Evolutionary conservation across 1,140 invertebrate species (phyloP), one percentile per base, ranked within the genome.

Genomic region (Phymorhynchus buccinoides): DNA sequence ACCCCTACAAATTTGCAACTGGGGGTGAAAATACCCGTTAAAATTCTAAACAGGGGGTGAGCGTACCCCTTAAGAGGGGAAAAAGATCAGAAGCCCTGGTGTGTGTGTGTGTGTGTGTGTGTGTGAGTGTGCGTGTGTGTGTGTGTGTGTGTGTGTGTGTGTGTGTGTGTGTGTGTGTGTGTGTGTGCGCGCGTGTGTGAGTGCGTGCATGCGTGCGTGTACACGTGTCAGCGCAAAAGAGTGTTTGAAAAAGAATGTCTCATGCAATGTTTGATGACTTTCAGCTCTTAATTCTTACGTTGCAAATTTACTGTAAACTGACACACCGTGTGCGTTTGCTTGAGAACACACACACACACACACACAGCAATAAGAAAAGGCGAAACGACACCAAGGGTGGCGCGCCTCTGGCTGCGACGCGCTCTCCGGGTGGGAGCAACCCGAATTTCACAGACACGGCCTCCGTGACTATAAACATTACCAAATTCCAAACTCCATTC

Each of bases 161-260:
- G 66, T 71, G 66, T 71, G 66, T 71, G 66, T 56, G 52, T 71
- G 66, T 71, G 66, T 71, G 66, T 71, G 66, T 71, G 66, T n/a
- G 30, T 71, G 66, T 71, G 66, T 71, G 22, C 66, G 66, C 7
- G 66, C 66, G 66, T 32, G 66, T 30, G 30, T n/a, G 66, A 7
- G 22, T 71, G 66, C 66, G 71, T 75, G 71, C 41, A 41, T 78
- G 39, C 22, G 75, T 27, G 75, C 41, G 71, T 75, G 71, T 27
- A 37, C 39, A 37, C 35, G 71, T 41, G 71, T 27, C 32, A 7
- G 71, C 35, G 71, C 27, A n/a, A n/a, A 12, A 52, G 48, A 12
- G 48, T 52, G 48, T 52, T 52, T 52, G 48, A 12, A 22, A 52
- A 22, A 52, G 22, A 52, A 52, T 52, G 22, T 12, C 48, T 52